Conservation (phyloP, 1,140 invertebrate genomes). For the Drosophila prosaltans region DNA sequence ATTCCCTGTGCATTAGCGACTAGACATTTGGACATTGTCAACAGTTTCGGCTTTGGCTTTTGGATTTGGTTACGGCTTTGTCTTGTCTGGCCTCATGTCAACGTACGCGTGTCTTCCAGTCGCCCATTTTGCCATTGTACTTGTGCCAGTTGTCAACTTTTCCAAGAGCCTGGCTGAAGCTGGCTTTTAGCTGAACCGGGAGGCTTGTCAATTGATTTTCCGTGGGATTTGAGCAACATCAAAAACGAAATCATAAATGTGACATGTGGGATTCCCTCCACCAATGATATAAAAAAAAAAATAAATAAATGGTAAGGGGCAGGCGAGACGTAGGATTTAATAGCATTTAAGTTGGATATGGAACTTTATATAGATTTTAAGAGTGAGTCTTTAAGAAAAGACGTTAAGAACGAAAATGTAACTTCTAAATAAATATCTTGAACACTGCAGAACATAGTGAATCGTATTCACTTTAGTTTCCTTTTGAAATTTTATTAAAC, state of each 20-base stretch:
- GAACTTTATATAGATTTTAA: too few relatives aligned
- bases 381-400: too few relatives aligned
- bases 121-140: conserved; percentile 33
- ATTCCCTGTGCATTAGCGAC: conserved; percentile 68
- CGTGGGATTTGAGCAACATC: conserved; percentile 60
- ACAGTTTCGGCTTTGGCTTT: conserved; percentile 62
- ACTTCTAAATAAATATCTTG: too few relatives aligned
- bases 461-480: too few relatives aligned
- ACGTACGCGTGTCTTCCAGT: conserved; percentile 53
- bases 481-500: too few relatives aligned
- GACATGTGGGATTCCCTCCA: conserved; percentile 33
- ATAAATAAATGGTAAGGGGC: not conserved
- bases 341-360: not conserved
- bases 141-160: conserved; percentile 66
- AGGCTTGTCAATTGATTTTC: conserved; percentile 69
- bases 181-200: conserved; percentile 52
- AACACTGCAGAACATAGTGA: too few relatives aligned
- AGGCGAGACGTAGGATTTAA: not conserved
- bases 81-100: conserved; percentile 37
- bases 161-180: conserved; percentile 25
- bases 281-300: not conserved
- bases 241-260: conserved; percentile 77
- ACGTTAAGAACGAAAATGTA: too few relatives aligned
- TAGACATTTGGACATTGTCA: conserved; percentile 77
- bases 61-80: conserved; percentile 62